Evolutionary conservation across 2,888 invertebrate genomes (phyloP).

Genomic region (Rhogogaster chlorosoma): DNA sequence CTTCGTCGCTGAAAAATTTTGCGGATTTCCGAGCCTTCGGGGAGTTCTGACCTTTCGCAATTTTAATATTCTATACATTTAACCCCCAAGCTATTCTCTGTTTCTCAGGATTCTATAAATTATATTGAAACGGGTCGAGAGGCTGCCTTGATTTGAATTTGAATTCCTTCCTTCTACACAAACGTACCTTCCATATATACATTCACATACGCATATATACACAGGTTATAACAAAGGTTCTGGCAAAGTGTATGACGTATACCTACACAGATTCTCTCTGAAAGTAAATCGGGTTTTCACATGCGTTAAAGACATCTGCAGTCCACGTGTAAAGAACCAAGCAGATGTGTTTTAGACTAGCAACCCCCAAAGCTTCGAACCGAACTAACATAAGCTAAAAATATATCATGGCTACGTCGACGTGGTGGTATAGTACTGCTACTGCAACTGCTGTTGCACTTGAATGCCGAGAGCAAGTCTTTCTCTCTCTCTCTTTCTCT

Average conservation of each 20-base stretch:
- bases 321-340: constrained; percentile 1
- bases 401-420: not conserved
- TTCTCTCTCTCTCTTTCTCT: not conserved
- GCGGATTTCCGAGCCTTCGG: too few species aligned
- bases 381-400: not conserved
- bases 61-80: too few species aligned
- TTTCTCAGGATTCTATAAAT: not conserved
- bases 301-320: not conserved
- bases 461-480: not conserved
- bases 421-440: not conserved
- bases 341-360: not conserved
- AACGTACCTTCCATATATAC: not conserved
- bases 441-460: not conserved
- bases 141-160: not conserved
- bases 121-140: not conserved
- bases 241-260: not conserved
- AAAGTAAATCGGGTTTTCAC: not conserved
- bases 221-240: not conserved
- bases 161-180: not conserved
- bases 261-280: not conserved
- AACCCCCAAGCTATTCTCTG: too few species aligned
- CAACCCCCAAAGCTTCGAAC: not conserved
- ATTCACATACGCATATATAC: not conserved
- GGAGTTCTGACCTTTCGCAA: too few species aligned
- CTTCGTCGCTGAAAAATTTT: too few species aligned